Conservation (phyloP, 1,140 invertebrate species). For the Odontomachus brunneus region DNA sequence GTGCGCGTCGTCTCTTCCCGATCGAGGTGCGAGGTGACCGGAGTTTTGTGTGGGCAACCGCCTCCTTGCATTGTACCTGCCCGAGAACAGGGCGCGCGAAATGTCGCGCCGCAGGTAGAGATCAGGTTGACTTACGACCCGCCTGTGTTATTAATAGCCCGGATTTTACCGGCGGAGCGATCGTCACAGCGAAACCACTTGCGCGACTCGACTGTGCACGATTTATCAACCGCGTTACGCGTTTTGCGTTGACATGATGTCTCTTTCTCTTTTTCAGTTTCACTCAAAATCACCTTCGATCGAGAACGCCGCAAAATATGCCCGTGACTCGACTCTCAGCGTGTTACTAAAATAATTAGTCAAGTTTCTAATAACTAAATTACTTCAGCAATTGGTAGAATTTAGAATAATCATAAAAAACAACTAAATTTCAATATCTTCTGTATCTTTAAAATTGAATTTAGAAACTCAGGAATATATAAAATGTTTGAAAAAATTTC, state of each 20-base stretch:
- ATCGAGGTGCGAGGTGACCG: constrained; percentile 46
- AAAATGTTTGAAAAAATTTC: too few relatives aligned
- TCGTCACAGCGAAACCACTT: constrained; percentile 33
- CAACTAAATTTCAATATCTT: not conserved
- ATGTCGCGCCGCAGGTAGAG: constrained; percentile 72
- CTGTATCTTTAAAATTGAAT: too few relatives aligned
- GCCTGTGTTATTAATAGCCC: constrained; percentile 69
- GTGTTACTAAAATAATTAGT: not conserved
- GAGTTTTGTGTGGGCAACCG: constrained; percentile 79
- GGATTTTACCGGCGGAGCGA: constrained; percentile 34
- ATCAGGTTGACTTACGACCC: constrained; percentile 70
- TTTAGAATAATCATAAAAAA: not conserved
- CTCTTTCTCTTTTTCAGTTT: not conserved
- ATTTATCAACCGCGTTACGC: constrained; percentile 37
- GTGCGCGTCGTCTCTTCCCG: constrained; percentile 41
- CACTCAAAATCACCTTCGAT: constrained; percentile 4
- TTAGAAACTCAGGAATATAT: too few relatives aligned
- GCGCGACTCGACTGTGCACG: constrained; percentile 19
- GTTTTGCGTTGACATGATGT: not conserved
- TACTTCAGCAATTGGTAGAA: not conserved
- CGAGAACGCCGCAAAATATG: not conserved
- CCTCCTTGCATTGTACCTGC: constrained; percentile 74
- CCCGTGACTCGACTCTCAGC: too few relatives aligned
- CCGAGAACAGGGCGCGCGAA: constrained; percentile 72
- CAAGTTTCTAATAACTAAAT: not conserved